Evolutionary conservation across 2,113 vertebrate species (phyloP).

Genomic region (Puma concolor): DNA sequence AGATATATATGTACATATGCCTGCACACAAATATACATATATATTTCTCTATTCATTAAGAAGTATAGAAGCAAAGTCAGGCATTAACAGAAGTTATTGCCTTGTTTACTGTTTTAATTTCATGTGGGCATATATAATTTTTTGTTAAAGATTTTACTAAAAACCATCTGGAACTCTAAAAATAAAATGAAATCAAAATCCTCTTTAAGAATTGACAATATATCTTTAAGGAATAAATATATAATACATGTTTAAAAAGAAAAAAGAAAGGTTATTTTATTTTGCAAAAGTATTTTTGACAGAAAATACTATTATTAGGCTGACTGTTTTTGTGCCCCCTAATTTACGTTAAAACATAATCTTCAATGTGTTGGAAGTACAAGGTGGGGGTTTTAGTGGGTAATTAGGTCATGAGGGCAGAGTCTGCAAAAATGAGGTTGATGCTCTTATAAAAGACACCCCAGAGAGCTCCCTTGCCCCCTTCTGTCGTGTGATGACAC

Average conservation of each 20-base stretch:
- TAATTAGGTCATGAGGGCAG: not conserved
- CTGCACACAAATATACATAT: not conserved
- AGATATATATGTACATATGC: not conserved
- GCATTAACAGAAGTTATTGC: not conserved
- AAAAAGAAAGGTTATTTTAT: not conserved
- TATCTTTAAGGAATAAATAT: not conserved
- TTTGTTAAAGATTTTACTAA: not conserved
- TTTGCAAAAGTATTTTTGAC: conserved; percentile 7
- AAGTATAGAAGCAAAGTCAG: not conserved
- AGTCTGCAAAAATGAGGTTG: not conserved
- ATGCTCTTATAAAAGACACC: not conserved
- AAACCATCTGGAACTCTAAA: not conserved
- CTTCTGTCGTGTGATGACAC: not conserved
- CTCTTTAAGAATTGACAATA: not conserved
- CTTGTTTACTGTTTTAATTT: conserved; percentile 19
- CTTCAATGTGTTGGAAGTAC: not conserved
- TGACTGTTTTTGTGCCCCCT: not conserved
- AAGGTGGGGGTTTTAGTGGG: not conserved
- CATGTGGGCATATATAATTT: not conserved
- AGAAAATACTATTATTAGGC: not conserved
- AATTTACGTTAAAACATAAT: not conserved
- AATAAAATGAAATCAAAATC: not conserved
- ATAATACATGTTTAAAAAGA: not conserved
- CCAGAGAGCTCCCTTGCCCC: not conserved
- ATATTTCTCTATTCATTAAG: not conserved